Evolutionary conservation across 2,797 vertebrate species (phyloP).

Genomic region (Acanthornis magna): DNA sequence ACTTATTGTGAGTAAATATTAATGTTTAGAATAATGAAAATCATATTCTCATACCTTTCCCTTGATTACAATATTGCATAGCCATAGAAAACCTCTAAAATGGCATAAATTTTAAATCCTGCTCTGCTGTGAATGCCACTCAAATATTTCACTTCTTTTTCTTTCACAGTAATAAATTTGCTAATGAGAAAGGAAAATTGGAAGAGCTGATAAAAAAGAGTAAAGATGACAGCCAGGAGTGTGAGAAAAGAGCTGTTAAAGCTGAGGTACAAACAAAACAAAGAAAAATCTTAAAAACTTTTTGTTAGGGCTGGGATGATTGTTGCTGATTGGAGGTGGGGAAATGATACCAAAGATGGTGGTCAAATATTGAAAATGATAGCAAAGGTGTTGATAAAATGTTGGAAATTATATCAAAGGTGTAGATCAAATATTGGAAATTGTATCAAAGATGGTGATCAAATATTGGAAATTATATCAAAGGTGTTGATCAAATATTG

Average conservation of each 20-base stretch:
- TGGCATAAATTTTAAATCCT: background rate
- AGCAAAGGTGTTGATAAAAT: background rate
- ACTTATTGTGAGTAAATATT: background rate
- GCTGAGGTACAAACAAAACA: slow-evolving; percentile 79
- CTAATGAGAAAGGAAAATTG: slow-evolving; percentile 80
- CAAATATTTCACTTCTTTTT: background rate
- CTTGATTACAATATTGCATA: background rate
- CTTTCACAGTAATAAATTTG: slow-evolving; percentile 80
- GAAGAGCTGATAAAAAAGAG: slow-evolving; percentile 82
- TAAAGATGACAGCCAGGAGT: slow-evolving; percentile 51
- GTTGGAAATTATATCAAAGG: no score
- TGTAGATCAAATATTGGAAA: no score
- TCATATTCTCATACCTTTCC: rapidly evolving
- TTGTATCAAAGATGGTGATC: no score
- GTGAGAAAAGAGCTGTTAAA: slow-evolving; percentile 72
- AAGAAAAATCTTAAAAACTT: background rate
- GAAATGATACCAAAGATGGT: background rate
- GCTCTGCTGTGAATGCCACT: background rate
- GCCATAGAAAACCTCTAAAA: background rate
- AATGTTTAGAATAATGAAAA: background rate
- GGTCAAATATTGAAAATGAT: background rate
- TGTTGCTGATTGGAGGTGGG: background rate
- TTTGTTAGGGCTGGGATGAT: background rate
- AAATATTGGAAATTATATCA: background rate
- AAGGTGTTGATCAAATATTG: background rate